These are phyloP conservation scores for Lithophane semibrunnea DNA, from an alignment of 2,888 invertebrate species.

Conservation along the genomic window DNA sequence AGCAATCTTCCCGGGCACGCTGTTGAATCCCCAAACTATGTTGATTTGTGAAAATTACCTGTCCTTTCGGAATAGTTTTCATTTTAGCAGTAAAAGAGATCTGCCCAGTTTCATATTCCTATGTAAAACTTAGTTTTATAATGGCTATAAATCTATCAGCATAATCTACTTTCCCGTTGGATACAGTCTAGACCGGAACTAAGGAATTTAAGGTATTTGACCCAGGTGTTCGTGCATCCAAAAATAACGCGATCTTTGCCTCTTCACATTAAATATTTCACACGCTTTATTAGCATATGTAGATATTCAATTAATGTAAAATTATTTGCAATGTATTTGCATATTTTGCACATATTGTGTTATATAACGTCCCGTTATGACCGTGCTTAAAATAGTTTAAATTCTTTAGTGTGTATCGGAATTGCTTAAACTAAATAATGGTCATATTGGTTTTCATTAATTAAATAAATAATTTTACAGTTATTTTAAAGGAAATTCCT, in stretches of 20 bases:
- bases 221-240: constrained; percentile 11
- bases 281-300: constrained; percentile 39
- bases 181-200: constrained; percentile 13
- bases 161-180: constrained; percentile 16
- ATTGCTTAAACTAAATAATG: not conserved
- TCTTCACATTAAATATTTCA: constrained; percentile 21
- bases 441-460: not conserved
- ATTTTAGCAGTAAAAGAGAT: not conserved
- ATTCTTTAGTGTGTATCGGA: constrained; percentile 25
- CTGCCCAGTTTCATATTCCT: not conserved
- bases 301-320: constrained; percentile 34
- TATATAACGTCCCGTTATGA: constrained; percentile 35
- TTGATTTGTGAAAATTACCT: not conserved
- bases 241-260: constrained; percentile 10
- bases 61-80: not conserved
- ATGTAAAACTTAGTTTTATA: not conserved
- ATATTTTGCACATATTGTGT: constrained; percentile 35
- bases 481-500: not conserved
- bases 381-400: constrained; percentile 35
- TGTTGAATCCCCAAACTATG: too few species aligned
- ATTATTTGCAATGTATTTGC: constrained; percentile 51
- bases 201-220: constrained; percentile 37
- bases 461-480: not conserved
- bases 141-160: constrained; percentile 9
- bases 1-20: not conserved